Evolutionary conservation across 2,888 invertebrate species (phyloP), one percentile per base, ranked within the genome.

Genomic region (Tetragonula carbonaria): DNA sequence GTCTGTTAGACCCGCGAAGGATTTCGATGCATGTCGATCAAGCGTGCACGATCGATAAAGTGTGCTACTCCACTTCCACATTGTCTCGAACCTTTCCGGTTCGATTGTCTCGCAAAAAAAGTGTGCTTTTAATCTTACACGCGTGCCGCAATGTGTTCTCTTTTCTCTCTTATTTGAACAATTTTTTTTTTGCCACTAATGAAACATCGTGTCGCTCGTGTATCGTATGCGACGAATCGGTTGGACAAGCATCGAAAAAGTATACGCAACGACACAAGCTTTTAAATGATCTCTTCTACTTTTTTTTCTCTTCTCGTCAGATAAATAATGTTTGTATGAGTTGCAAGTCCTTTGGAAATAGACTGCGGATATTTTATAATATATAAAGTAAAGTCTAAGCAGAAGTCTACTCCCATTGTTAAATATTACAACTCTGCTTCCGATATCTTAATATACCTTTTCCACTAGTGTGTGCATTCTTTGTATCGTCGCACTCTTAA

Each of bases 1-100:
- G 70, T 53, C 66, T 63, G 73, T 51, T 76, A 70, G 78, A 82
- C 79, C 38, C 66, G 63, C 76, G 62, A 82, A 73, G 76, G 76
- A 77, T 79, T 80, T 80, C 84, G 80, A 78, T 85, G 72, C 72
- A 63, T 74, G 79, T 73, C 79, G 23, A 75, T 79, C 76, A 75
- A 80, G 71, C 76, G 75, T 51, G 8, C 28, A 3, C 67, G 57
- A 78, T 70, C 78, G 71, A 62, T 45, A 59, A 38, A 33, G 33
- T 33, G 33, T 33, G 14, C 57, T 45, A 45, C 57, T 28, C 51
- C 53, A 51, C 71, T 68, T 71, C 72, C 66, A 66, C 65, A 80
- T 78, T 75, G 68, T 84, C 75, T 72, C 84, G 21, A 72, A 62
- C 28, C 72, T 80, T 59, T 71, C 67, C 76, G 74, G 65, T 66